Base-by-base conservation (phyloP, 2,888 invertebrate species). In the Drosophila austrosaltans region DNA sequence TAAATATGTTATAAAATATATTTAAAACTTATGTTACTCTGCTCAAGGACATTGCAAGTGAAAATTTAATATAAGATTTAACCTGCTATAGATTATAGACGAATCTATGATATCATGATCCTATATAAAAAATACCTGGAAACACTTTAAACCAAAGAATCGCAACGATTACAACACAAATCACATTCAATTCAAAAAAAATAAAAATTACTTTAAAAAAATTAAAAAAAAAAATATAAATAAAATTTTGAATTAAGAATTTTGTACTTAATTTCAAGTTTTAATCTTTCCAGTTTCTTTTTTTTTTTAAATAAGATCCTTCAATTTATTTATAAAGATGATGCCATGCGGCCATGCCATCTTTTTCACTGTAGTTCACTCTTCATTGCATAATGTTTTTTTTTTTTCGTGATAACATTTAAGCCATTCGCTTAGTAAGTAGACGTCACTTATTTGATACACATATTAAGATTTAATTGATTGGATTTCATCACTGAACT, bases 381-480 rank as follows among this genome's bases (percentile, higher is more conserved):
- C 8, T 10, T 16, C 16, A 25, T 39, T 57, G 7, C 22, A 25
- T 39, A 39, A n/a, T 12, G 20, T 36, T 36, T 16, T 16, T 16
- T 16, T n/a, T n/a, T 16, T 16, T 16, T 16, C 16, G 16, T 7
- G 30, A 22, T 57, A 16, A 36, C 56, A 36, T 53, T 36, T 36
- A 25, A 7, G 12, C 12, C 30, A 39, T 16, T 39, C 39, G 22
- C 25, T 25, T 62, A 39, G 10, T 25, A 48, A 53, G 53, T 25
- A 59, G 40, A 32, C 20, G 57, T 2, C 32, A 57, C 32, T 39
- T 57, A 57, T 42, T 59, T 42, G 42, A 42, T 25, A 59, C 28
- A 30, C 59, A 42, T 56, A 56, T 42, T 59, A 40, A 57, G 7
- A n/a, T 28, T 40, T 28, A 59, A 40, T 40, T 59, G 59, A 42